Base-by-base conservation (phyloP, 2,888 invertebrate species). In the Endomychus coccineus region DNA sequence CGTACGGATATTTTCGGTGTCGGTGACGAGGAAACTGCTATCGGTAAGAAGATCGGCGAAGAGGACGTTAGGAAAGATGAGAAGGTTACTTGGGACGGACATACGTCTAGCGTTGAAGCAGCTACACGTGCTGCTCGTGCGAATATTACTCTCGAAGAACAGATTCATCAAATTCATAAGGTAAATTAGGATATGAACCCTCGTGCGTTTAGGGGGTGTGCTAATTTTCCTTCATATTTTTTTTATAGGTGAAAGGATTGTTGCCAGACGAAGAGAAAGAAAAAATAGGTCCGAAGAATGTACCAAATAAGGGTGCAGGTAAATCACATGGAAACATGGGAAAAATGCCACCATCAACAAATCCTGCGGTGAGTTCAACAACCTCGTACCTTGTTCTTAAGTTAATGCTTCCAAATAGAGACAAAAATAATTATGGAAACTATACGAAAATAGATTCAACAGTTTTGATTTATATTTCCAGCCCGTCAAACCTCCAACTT, bases 1-100 rank as follows among this genome's bases (percentile, higher is more conserved):
- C 92, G 98, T 83, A 97, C 98, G 1, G 98, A 98, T 75, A 98
- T 98, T 68, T 99, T 99, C 70, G 98, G 98, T 69, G 89, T 92
- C 43, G 97, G 97, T 39, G 91, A 91, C 63, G 96, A 97, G 65
- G 98, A 98, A 74, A 96, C 97, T 0, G 90, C 91, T 14, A 99
- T 98, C 62, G 98, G 98, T 71, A 95, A 95, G 70, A 98, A 97
- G 72, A 86, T 95, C 43, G 91, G 91, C 2, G 91, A 91, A 61
- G 78, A 78, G 46, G 88, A 88, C 65, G 76, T 77, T 19, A 76
- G 78, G 48, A 83, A 89, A 50, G 89, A 90, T 56, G 91, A 91
- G 60, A 78, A 87, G 53, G 90, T 92, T 10, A 95, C 95, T 32
- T 97, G 97, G 97, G 97, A 97, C 68, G 97, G 97, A 1, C 95